Conservation (phyloP, 2,797 vertebrate species). For the Eurystomus glaucurus region DNA sequence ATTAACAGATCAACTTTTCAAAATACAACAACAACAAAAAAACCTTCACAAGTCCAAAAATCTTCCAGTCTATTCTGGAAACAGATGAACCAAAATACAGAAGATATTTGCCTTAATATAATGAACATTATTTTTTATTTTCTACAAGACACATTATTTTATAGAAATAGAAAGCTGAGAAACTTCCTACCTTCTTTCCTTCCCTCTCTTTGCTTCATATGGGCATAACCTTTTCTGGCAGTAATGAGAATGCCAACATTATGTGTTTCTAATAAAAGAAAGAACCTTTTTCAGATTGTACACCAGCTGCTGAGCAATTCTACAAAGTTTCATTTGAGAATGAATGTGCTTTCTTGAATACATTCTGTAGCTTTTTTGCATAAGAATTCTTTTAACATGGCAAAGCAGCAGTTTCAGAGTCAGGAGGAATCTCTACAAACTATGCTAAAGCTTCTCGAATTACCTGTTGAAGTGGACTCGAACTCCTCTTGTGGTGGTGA, state of each 20-base stretch:
- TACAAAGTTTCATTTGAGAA: slow-evolving; percentile 36
- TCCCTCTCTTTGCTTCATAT: not conserved
- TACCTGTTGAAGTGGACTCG: not conserved
- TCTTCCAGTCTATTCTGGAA: not conserved
- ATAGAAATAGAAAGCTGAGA: not conserved
- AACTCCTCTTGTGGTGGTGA: not conserved
- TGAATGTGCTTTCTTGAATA: not conserved
- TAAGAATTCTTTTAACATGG: not conserved
- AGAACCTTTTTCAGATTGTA: slow-evolving; percentile 38
- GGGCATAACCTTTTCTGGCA: slow-evolving; percentile 34
- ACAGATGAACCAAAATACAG: not conserved
- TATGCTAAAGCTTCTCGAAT: not conserved
- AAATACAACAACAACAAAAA: not conserved
- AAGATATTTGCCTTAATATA: not conserved
- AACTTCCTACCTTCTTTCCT: not conserved
- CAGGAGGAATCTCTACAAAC: not conserved
- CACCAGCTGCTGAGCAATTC: slow-evolving; percentile 42
- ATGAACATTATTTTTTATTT: not conserved
- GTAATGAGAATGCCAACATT: slow-evolving; percentile 7
- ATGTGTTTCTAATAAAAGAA: slow-evolving; percentile 64
- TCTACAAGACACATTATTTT: not conserved
- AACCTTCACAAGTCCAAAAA: not conserved
- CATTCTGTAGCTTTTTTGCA: not conserved
- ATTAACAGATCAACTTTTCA: not conserved
- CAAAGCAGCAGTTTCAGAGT: not conserved